Evolutionary conservation across 1,140 invertebrate species (phyloP).

Genomic region (Anthonomus grandis): DNA sequence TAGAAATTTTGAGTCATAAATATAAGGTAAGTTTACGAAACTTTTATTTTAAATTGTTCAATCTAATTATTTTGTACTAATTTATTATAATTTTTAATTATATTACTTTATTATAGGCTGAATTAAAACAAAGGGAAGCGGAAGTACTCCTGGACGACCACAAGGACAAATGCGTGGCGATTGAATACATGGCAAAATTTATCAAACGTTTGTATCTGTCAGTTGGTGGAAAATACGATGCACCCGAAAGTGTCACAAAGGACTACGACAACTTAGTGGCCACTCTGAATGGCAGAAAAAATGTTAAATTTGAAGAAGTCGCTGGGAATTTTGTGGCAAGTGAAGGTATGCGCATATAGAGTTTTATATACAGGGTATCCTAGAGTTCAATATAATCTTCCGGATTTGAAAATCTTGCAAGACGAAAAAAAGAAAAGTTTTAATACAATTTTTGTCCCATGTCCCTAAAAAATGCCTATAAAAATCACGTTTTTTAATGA

Average conservation of each 20-base stretch:
- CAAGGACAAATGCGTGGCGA: conserved; percentile 24
- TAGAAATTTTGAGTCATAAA: conserved; percentile 9
- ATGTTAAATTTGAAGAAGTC: conserved; percentile 50
- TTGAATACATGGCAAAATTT: conserved; percentile 32
- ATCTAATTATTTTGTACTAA: background rate
- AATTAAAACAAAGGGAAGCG: conserved; percentile 25
- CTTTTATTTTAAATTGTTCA: background rate
- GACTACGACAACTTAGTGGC: conserved; percentile 34
- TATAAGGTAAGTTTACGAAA: conserved; percentile 19
- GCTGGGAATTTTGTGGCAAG: conserved; percentile 12
- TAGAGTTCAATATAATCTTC: background rate
- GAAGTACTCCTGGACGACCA: conserved; percentile 34
- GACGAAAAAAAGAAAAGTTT: background rate
- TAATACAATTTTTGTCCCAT: background rate
- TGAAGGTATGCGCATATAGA: background rate
- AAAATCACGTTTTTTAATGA: too few species aligned
- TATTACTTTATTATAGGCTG: conserved; percentile 7
- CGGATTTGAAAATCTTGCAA: background rate
- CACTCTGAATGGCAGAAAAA: conserved; percentile 49
- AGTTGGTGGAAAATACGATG: conserved; percentile 33
- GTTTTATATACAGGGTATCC: background rate
- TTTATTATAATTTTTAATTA: background rate
- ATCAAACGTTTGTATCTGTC: conserved; percentile 34
- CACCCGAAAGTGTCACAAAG: conserved; percentile 27
- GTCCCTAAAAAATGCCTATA: background rate